Conservation (phyloP, 2,113 vertebrate species). For the Poecilia latipinna region DNA sequence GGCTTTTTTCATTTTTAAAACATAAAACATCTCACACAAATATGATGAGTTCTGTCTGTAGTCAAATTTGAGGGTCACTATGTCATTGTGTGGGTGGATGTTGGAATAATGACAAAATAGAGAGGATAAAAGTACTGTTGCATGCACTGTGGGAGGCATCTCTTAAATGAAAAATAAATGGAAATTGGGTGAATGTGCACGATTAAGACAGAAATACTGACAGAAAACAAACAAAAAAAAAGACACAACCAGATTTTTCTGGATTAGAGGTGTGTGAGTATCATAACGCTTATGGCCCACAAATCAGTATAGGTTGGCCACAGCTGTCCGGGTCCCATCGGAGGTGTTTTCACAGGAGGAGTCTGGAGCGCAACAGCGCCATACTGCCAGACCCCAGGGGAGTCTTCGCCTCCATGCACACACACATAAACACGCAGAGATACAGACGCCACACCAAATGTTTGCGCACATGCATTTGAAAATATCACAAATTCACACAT, state of each 20-base stretch:
- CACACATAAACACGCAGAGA: slow-evolving; percentile 37
- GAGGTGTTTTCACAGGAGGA: slow-evolving; percentile 80
- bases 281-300: slow-evolving; percentile 76
- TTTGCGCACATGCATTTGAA: slow-evolving; percentile 47
- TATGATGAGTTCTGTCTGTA: slow-evolving; percentile 26
- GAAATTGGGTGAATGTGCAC: background rate
- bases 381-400: slow-evolving; percentile 78
- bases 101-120: slow-evolving; percentile 36
- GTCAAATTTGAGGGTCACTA: slow-evolving; percentile 24
- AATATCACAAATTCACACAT: slow-evolving; percentile 64
- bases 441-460: slow-evolving; percentile 33
- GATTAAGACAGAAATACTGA: slow-evolving; percentile 28
- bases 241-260: slow-evolving; percentile 47
- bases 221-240: slow-evolving; percentile 45
- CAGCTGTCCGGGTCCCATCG: slow-evolving; percentile 82
- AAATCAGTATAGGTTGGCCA: slow-evolving; percentile 78
- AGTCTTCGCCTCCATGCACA: slow-evolving; percentile 63
- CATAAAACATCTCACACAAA: slow-evolving; percentile 25
- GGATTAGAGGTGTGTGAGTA: slow-evolving; percentile 47
- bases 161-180: slow-evolving; percentile 24
- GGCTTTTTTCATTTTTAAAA: slow-evolving; percentile 30
- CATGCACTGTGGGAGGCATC: slow-evolving; percentile 42
- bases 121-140: background rate
- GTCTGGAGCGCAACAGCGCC: slow-evolving; percentile 70
- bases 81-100: slow-evolving; percentile 35